Evolutionary conservation across 1,140 invertebrate species (phyloP), one percentile per base, ranked within the genome.

Genomic region (Hesperophylax magnus): DNA sequence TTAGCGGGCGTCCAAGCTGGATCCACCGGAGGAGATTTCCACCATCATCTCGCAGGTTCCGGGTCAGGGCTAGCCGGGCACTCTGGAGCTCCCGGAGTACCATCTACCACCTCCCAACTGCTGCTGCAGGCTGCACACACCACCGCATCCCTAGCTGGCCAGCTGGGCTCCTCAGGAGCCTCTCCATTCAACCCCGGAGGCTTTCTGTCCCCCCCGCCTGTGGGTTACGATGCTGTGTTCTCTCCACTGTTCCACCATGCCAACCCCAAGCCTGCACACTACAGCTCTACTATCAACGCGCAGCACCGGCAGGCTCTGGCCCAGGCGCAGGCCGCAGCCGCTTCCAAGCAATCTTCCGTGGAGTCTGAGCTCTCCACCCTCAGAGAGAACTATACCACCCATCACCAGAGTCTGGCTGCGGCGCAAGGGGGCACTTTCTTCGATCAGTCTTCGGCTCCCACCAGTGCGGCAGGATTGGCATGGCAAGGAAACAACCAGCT

Each of bases 141-240:
- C 77, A 92, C 92, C 78, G 90, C 91, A 84, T 91, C 90, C 79
- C 87, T 93, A 87, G 91, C 92, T 61, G 91, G 91, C 69, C 92
- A 93, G 86, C 88, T 90, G 77, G 87, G 90, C 81, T 86, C 89
- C 85, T 86, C 91, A 77, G 89, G 91, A 78, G 90, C 93, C 22
- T 91, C 93, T 31, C 91, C 93, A 4, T 93, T 94, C 84, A 93
- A 94, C 84, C 92, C 93, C 54, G 92, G 92, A 69, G 92, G 93
- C 78, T 95, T 94, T 86, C 85, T 95, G 11, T 93, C 93, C 65
- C 92, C 93, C 61, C 92, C 93, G 54, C 89, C 92, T 27, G 93
- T 94, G 78, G 92, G 91, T 60, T 95, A 95, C 87, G 94, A 95
- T 85, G 89, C 92, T 81, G 93, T 94, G 8, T 95, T 95, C 82